phyloP scores from a whole-genome alignment of 1,140 invertebrate genomes.

The Pteromalus puparum region DNA sequence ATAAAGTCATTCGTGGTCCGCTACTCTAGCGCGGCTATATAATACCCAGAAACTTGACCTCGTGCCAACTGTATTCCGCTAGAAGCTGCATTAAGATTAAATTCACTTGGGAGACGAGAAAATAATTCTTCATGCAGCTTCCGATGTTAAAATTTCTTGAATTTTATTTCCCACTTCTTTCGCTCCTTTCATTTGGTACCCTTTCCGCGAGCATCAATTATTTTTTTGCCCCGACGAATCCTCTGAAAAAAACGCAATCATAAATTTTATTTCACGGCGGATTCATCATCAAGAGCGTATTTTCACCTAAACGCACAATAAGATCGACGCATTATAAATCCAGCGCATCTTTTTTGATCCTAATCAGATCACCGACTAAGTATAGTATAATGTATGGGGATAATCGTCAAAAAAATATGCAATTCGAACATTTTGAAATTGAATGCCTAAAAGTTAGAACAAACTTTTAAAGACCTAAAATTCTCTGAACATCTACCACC shows the following conservation, averaged over 20 bases:
- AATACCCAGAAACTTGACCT: conserved; percentile 8
- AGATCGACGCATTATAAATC: no score
- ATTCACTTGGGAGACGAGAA: conserved; percentile 17
- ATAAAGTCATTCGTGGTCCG: conserved; percentile 25
- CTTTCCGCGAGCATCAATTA: neutral
- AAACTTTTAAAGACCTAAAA: no score
- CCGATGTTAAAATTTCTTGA: neutral
- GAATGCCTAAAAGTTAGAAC: no score
- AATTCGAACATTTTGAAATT: no score
- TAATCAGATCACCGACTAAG: no score
- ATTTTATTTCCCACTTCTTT: neutral
- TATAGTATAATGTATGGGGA: neutral
- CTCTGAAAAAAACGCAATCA: neutral
- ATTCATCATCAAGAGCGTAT: neutral
- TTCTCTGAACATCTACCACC: no score
- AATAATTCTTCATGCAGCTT: conserved; percentile 21
- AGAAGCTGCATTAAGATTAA: conserved; percentile 38
- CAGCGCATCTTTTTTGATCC: no score
- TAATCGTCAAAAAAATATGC: neutral
- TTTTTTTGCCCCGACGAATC: neutral
- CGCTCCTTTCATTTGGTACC: neutral
- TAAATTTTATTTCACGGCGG: neutral
- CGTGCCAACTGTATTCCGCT: conserved; percentile 20
- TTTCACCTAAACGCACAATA: no score
- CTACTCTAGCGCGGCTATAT: neutral